These are phyloP conservation scores for Cyprinodon diabolis DNA, from an alignment of 2,797 vertebrate genomes.

Conservation along the genomic window DNA sequence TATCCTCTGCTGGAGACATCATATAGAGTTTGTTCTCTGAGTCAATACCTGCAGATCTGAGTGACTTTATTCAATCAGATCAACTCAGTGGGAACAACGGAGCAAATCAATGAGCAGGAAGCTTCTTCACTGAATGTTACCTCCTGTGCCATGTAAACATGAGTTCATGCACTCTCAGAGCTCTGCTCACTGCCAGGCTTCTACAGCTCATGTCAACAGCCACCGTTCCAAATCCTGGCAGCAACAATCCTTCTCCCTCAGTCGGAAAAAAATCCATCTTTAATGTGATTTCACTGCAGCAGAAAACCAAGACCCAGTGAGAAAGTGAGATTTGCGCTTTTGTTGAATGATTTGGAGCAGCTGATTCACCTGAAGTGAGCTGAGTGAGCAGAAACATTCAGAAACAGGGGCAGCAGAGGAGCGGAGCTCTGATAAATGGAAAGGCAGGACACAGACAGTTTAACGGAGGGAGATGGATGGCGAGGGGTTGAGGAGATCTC, in stretches of 20 bases:
- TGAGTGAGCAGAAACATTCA: constrained; percentile 7
- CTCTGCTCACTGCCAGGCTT: neutral
- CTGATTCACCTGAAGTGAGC: constrained; percentile 8
- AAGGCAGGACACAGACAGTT: constrained; percentile 17
- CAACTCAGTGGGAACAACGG: neutral
- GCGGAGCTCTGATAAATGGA: constrained; percentile 1
- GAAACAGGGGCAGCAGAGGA: neutral
- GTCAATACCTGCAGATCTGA: neutral
- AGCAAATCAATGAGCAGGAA: neutral
- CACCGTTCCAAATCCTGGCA: neutral
- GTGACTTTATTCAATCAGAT: neutral
- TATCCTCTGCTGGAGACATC: too few species aligned
- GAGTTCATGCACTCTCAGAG: neutral
- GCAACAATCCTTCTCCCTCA: neutral
- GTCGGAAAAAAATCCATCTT: neutral
- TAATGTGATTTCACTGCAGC: neutral
- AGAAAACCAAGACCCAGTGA: neutral
- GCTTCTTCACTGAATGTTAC: neutral
- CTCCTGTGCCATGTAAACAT: neutral
- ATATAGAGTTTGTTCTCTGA: neutral
- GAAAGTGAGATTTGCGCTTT: neutral
- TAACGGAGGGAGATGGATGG: constrained; percentile 23
- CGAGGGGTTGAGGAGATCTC: constrained; percentile 23
- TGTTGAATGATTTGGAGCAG: neutral
- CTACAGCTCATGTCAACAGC: neutral